Evolutionary conservation across 2,888 invertebrate genomes (phyloP), one percentile per base, ranked within the genome.

Genomic region (Gastracanthus pulcherrimus): DNA sequence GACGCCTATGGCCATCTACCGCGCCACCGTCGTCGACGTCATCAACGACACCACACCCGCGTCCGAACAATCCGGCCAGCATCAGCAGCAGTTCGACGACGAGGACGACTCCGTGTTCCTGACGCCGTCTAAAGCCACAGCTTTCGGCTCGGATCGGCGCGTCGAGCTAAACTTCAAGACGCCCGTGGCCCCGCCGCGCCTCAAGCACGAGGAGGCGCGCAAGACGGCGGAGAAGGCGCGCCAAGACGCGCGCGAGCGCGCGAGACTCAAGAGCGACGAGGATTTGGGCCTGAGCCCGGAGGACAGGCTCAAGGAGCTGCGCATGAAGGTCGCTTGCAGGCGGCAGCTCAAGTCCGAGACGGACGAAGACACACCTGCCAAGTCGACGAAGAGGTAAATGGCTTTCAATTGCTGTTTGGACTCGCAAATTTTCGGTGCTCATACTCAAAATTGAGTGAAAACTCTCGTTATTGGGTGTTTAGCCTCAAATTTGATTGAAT

Each of bases 251-350:
- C 92, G 95, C 76, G 94, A 94, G 26, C 92, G 95, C 69, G 95
- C 95, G 9, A 93, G 95, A 66, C 90, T 95, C 31, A 95, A 95
- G 90, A 95, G 95, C 79, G 96, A 96, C 88, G 95, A 95, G 84
- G 96, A 96, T 87, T 90, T 96, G 31, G 95, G 96, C 1, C 92
- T 94, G n/a, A 95, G 94, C 89, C 95, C 94, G 0, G 95, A 95
- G 87, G 95, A 95, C 82, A 94, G 94, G 87, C 92, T 95, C 78
- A 92, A 92, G 82, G 91, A 93, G 76, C 86, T 95, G 23, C 92
- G 94, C 76, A 91, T 93, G 86, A 93, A 93, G 84, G 89, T 91
- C 0, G 88, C 87, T 87, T 86, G 2, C 86, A n/a, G 88, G 60
- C 86, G 90, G 34, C 91, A 90, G 79, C 84, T 90, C 34, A 88